Conservation (phyloP, 1,140 invertebrate genomes). For the Phortica variegata region DNA sequence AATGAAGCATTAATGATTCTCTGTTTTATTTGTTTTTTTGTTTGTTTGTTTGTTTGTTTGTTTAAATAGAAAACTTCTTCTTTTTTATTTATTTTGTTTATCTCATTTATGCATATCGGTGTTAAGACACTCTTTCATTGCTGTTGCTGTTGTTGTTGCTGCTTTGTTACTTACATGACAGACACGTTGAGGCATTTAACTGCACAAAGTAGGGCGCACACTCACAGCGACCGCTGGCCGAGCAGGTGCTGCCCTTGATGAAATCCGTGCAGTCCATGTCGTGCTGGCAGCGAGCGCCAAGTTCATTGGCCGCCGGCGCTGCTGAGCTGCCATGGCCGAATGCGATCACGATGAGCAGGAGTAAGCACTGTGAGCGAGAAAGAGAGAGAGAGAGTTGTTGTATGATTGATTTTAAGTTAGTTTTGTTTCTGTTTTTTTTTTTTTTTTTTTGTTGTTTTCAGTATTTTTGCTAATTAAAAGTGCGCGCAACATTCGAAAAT, state of each 20-base stretch:
- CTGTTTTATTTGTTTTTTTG: too few species aligned
- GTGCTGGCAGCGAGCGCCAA: constrained; percentile 54
- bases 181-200: constrained; percentile 65
- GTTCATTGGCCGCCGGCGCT: constrained; percentile 16
- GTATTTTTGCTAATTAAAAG: too few species aligned
- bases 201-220: constrained; percentile 69
- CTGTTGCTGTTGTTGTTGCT: too few species aligned
- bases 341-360: constrained; percentile 16
- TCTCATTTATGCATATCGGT: too few species aligned
- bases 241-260: constrained; percentile 55
- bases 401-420: not conserved
- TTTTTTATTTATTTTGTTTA: too few species aligned
- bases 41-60: too few species aligned
- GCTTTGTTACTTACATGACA: constrained; percentile 67
- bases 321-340: not conserved
- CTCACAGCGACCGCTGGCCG: constrained; percentile 61
- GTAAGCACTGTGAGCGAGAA: constrained; percentile 17
- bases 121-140: too few species aligned
- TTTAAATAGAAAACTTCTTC: too few species aligned
- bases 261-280: constrained; percentile 57
- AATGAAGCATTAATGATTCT: too few species aligned
- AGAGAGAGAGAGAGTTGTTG: not conserved
- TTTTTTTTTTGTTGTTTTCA: too few species aligned
- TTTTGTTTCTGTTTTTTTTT: too few species aligned
- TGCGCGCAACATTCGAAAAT: too few species aligned